Conservation (phyloP, 2,113 vertebrate species). For the sheep (Ovis aries) region DNA sequence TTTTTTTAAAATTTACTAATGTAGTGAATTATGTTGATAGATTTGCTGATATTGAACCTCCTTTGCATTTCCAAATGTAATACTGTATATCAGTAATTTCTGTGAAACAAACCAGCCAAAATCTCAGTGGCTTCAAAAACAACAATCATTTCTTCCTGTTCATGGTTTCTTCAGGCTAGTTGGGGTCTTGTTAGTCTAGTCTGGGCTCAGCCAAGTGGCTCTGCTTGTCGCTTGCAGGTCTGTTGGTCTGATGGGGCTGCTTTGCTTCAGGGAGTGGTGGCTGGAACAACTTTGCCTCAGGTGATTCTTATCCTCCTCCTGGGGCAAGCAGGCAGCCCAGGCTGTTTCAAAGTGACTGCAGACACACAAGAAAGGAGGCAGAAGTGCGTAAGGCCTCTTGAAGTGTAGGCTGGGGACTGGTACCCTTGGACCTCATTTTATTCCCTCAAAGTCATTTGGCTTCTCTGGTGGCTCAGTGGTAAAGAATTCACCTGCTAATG, state of each 20-base stretch:
- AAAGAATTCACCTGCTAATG: background rate
- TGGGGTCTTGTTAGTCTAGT: background rate
- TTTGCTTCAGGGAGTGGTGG: background rate
- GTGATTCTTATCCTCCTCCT: background rate
- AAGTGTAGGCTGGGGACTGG: background rate
- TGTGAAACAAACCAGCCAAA: background rate
- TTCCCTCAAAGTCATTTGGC: background rate
- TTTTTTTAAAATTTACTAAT: constrained; percentile 26
- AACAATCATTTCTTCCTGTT: background rate
- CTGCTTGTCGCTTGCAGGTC: background rate
- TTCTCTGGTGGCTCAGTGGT: background rate
- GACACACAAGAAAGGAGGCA: background rate
- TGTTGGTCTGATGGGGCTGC: background rate
- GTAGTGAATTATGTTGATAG: constrained; percentile 12
- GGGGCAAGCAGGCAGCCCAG: background rate
- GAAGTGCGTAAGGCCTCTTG: background rate
- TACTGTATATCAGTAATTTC: background rate
- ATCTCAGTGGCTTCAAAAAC: background rate
- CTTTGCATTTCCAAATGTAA: constrained; percentile 4
- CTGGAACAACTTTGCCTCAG: background rate
- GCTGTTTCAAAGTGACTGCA: background rate
- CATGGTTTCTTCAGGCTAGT: background rate
- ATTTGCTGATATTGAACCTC: background rate
- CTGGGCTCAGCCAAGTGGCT: background rate
- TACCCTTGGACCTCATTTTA: background rate